Conservation (phyloP, 37 sponge, comb jelly and placozoan species). For the Mnemiopsis leidyi region DNA sequence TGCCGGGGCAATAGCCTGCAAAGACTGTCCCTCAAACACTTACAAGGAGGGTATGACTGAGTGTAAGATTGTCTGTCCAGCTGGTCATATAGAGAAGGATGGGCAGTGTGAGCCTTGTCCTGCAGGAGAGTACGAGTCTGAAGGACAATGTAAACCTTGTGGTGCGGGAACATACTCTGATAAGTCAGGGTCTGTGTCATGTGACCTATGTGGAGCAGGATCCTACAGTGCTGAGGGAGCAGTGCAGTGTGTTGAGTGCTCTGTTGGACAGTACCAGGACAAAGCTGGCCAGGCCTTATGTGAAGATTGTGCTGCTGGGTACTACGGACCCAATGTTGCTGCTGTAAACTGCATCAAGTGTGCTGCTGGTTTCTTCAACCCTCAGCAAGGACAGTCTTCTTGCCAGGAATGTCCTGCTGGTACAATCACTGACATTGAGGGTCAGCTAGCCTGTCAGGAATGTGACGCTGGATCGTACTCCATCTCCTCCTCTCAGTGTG, state of each 20-base stretch:
- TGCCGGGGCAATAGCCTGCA: background rate
- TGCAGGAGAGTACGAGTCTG: background rate
- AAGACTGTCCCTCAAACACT: background rate
- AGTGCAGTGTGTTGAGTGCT: background rate
- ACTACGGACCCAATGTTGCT: background rate
- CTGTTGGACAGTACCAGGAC: background rate
- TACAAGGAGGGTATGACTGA: conserved; percentile 16
- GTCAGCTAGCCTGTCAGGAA: background rate
- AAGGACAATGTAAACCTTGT: background rate
- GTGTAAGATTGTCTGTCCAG: conserved; percentile 17
- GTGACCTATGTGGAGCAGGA: background rate
- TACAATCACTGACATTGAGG: background rate
- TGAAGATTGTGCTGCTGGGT: background rate
- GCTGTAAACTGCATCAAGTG: background rate
- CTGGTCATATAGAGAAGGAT: conserved; percentile 1
- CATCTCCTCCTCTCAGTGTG: background rate
- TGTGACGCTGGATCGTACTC: background rate
- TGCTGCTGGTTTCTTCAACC: background rate
- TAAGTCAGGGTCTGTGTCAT: background rate
- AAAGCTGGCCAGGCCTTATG: background rate
- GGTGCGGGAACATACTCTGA: background rate
- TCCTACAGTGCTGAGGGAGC: conserved; percentile 25
- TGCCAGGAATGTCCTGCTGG: conserved; percentile 1
- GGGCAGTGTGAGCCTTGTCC: conserved; percentile 6
- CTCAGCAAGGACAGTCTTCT: background rate